These are phyloP conservation scores for Dicyrtomina minuta DNA, from an alignment of 2,888 invertebrate species.

Conservation along the genomic window DNA sequence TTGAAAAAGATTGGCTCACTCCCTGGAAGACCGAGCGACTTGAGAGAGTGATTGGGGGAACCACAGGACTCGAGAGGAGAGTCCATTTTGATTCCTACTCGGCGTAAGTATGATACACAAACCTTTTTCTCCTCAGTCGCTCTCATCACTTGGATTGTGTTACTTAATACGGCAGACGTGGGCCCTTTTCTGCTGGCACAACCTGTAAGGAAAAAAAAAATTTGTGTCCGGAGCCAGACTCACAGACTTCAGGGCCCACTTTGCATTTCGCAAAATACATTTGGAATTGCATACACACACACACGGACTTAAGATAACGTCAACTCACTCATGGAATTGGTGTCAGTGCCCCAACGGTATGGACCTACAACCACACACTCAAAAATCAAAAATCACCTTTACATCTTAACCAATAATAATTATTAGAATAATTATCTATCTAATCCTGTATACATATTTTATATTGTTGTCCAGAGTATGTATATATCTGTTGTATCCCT, in stretches of 20 bases:
- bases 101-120: slow-evolving; percentile 17
- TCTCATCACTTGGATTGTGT: slow-evolving; percentile 24
- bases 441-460: no score
- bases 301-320: neutral
- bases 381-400: no score
- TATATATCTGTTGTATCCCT: no score
- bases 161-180: slow-evolving; percentile 26
- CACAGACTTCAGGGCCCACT: slow-evolving; percentile 23
- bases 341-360: slow-evolving; percentile 31
- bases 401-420: neutral
- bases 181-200: slow-evolving; percentile 26
- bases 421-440: neutral
- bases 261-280: slow-evolving; percentile 13
- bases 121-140: slow-evolving; percentile 25
- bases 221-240: slow-evolving; percentile 15
- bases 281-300: neutral
- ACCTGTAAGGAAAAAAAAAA: slow-evolving; percentile 9
- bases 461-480: no score
- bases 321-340: slow-evolving; percentile 15
- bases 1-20: neutral
- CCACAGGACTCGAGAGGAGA: neutral
- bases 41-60: no score
- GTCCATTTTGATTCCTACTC: slow-evolving; percentile 18
- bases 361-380: slow-evolving; percentile 1
- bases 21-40: slow-evolving; percentile 9